Base-by-base conservation (phyloP, 2,113 vertebrate species). In the Rhipidura dahli region DNA sequence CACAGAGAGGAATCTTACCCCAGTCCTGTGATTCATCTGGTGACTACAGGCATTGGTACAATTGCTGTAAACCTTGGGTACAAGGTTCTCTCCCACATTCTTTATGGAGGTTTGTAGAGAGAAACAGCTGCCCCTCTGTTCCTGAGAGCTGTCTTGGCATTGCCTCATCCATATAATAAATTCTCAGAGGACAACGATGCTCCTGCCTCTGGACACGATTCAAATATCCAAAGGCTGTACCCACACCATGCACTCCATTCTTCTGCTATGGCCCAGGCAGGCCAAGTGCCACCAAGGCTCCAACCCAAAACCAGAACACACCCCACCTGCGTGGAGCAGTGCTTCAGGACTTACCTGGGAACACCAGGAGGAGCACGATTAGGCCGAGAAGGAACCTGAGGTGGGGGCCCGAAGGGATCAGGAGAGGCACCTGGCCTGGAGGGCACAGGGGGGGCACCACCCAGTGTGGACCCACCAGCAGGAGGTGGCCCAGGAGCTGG, bases 381-480 rank as follows among this genome's bases (percentile, higher is more conserved):
- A 84, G 99, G 99, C 90, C 99, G 98, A 90, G 99, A 99, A 93
- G 99, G 99, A 97, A 99, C 99, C 77, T 98, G 98, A 87, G 99
- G 99, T 16, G 99, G 98, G 61, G 98, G 99, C 21, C 99, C 98
- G 16, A 99, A 99, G 39, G 99, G 99, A 94, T 99, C 99, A 51
- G 99, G 99, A 96, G 99, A 99, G 60, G 99, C 98, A 90, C 99
- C 99, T 6, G 99, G 99, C 95, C 99, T 99, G 96, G 99, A 99
- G 61, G 99, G 99, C 88, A 99, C 98, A 54, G 99, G 99, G 73
- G 99, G 99, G n/a, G 98, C 99, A 97, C 96, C 97, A 97, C 98
- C 98, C 96, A 97, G 98, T 7, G 97, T 97, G 97, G 98, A 98
- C 31, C 98, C 98, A 97, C 98, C 98, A 47, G 99, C 98, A 94